phyloP scores from a whole-genome alignment of 2,797 vertebrate genomes.

The Coregonus sp. region DNA sequence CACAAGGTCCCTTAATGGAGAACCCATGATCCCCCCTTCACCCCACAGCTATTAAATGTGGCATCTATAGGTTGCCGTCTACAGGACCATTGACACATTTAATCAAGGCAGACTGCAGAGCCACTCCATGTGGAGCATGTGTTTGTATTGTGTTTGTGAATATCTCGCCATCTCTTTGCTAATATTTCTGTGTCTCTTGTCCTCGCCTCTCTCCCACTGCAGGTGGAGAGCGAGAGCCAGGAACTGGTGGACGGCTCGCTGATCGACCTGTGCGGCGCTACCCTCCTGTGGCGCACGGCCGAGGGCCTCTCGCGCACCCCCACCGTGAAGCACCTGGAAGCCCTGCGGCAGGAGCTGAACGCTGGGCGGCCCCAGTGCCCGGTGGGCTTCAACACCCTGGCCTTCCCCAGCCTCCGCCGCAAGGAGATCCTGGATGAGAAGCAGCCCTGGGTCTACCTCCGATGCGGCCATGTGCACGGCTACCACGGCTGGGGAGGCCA shows the following conservation, averaged over 20 bases:
- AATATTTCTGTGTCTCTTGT: too few species aligned
- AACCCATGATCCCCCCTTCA: not conserved
- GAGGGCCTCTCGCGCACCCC: slow-evolving; percentile 87
- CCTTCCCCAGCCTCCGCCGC: slow-evolving; percentile 85
- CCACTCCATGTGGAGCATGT: not conserved
- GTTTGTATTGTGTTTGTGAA: too few species aligned
- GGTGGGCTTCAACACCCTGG: slow-evolving; percentile 91
- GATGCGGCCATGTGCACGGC: slow-evolving; percentile 92
- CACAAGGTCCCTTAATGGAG: too few species aligned
- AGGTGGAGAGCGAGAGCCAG: slow-evolving; percentile 90
- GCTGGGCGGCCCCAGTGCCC: slow-evolving; percentile 92
- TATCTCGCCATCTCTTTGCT: too few species aligned
- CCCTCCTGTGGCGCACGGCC: slow-evolving; percentile 90
- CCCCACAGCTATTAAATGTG: not conserved
- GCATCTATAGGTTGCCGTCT: not conserved
- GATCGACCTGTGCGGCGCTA: slow-evolving; percentile 93
- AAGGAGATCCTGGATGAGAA: slow-evolving; percentile 86
- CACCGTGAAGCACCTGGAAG: slow-evolving; percentile 89
- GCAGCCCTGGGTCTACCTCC: slow-evolving; percentile 93
- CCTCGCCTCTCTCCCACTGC: too few species aligned
- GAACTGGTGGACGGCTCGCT: slow-evolving; percentile 90
- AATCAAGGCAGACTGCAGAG: not conserved
- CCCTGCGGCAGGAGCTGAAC: slow-evolving; percentile 89
- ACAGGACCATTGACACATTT: not conserved
- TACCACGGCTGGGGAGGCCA: slow-evolving; percentile 89